A percentile compares a stretch with the other conserved stretches of the same genome.
phyloP scores from a whole-genome alignment of 1,140 invertebrate genomes.

The Calephelis nemesis region DNA sequence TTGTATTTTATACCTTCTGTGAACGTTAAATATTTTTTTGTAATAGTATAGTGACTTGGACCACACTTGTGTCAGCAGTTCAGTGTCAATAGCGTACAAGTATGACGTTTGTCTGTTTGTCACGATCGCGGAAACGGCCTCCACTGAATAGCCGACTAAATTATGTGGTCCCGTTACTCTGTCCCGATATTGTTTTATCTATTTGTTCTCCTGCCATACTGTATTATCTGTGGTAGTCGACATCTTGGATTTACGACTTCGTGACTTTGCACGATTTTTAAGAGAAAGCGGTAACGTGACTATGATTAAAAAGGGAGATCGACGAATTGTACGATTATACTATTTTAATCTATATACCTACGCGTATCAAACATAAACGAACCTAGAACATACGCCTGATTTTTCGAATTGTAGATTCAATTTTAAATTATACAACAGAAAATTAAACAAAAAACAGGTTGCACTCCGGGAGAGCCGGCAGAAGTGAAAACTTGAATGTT shows the following conservation, averaged over 20 bases:
- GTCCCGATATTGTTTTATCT: conserved; percentile 23
- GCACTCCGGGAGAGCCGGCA: too few relatives aligned
- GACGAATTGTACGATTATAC: too few relatives aligned
- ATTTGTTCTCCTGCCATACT: conserved; percentile 23
- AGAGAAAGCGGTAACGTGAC: too few relatives aligned
- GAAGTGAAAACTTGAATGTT: too few relatives aligned
- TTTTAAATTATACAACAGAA: too few relatives aligned
- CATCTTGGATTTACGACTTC: conserved; percentile 17
- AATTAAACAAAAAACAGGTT: too few relatives aligned
- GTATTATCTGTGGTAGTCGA: conserved; percentile 20
- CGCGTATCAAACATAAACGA: too few relatives aligned
- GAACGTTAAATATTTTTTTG: background rate
- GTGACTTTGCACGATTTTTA: conserved; percentile 3
- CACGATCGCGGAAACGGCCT: conserved; percentile 34
- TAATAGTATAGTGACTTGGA: conserved; percentile 10
- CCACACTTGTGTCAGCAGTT: conserved; percentile 23
- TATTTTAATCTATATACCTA: too few relatives aligned
- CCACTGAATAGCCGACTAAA: conserved; percentile 24
- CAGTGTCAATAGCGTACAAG: conserved; percentile 28
- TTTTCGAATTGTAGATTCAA: too few relatives aligned
- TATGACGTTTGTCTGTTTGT: conserved; percentile 34
- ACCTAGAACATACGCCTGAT: too few relatives aligned
- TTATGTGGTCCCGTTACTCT: conserved; percentile 34
- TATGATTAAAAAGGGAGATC: too few relatives aligned
- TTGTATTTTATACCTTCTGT: background rate